A percentile compares a stretch with the other conserved stretches of the same genome.
Evolutionary conservation across 2,113 vertebrate genomes (phyloP).

Genomic region (cattle (Bos taurus)): ARS-UCD2.0 NC_037352.1:22680001-22680500

Average conservation of each 20-base stretch:
- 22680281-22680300: slow-evolving; percentile 85
- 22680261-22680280: slow-evolving; percentile 85
- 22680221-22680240: slow-evolving; percentile 84
- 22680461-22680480: slow-evolving; percentile 86
- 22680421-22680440: slow-evolving; percentile 88
- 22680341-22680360: slow-evolving; percentile 82
- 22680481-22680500: slow-evolving; percentile 81
- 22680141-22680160: slow-evolving; percentile 75
- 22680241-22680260: slow-evolving; percentile 81
- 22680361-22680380: slow-evolving; percentile 86
- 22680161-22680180: slow-evolving; percentile 79
- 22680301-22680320: slow-evolving; percentile 84
- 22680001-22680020: slow-evolving; percentile 92
- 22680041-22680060: slow-evolving; percentile 87
- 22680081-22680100: slow-evolving; percentile 74
- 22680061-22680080: slow-evolving; percentile 79
- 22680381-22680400: slow-evolving; percentile 83
- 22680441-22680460: slow-evolving; percentile 86
- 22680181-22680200: slow-evolving; percentile 84
- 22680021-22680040: slow-evolving; percentile 90
- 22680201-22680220: slow-evolving; percentile 87
- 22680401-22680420: slow-evolving; percentile 90
- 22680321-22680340: slow-evolving; percentile 85
- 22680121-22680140: slow-evolving; percentile 68
- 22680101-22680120: slow-evolving; percentile 78